A percentile compares a stretch with the other conserved stretches of the same genome.
Conservation (phyloP, 2,797 vertebrate species). For the Rhinella marina region DNA sequence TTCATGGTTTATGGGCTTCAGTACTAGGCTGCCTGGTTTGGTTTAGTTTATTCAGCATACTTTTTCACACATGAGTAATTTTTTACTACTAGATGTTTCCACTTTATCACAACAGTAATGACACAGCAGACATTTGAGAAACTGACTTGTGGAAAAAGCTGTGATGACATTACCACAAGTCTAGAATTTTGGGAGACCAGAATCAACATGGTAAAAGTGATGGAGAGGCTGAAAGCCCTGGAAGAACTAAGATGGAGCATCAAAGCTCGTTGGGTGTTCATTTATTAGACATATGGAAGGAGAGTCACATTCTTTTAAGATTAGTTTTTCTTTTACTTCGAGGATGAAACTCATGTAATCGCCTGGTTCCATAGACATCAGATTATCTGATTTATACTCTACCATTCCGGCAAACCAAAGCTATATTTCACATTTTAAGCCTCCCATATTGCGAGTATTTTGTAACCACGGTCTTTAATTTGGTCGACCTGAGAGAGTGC, state of each 20-base stretch:
- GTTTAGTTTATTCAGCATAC: too few relatives aligned
- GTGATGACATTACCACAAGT: too few relatives aligned
- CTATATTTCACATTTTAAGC: not conserved
- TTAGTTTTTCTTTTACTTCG: not conserved
- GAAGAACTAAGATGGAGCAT: not conserved
- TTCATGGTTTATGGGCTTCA: too few relatives aligned
- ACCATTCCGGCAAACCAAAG: not conserved
- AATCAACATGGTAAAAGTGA: not conserved
- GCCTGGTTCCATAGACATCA: not conserved
- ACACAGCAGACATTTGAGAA: not conserved
- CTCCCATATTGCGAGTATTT: not conserved
- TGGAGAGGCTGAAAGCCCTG: not conserved
- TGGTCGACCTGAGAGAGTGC: not conserved
- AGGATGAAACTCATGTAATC: not conserved
- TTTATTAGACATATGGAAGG: not conserved
- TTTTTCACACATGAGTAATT: too few relatives aligned
- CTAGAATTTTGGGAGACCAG: too few relatives aligned
- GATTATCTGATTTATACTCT: not conserved
- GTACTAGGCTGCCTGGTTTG: too few relatives aligned
- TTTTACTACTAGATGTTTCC: too few relatives aligned
- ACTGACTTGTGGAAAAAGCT: not conserved
- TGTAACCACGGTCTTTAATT: conserved; percentile 4
- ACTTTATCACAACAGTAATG: too few relatives aligned
- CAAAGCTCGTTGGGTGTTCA: not conserved
- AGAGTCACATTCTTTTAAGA: not conserved